These are phyloP conservation scores for Philereme transversata DNA, from an alignment of 2,888 invertebrate species.

Conservation along the genomic window DNA sequence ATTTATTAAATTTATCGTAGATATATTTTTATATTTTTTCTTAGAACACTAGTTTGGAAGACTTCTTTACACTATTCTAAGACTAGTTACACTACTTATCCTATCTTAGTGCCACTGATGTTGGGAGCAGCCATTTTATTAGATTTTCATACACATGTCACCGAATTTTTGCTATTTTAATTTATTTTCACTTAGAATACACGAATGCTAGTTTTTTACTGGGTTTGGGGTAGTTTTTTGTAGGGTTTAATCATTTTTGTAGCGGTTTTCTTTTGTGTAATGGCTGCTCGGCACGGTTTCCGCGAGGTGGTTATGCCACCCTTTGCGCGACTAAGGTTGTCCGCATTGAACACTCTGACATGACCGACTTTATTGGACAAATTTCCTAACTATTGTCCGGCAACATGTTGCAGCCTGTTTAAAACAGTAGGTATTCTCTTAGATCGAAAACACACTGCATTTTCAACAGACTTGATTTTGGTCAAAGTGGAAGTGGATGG, in stretches of 20 bases:
- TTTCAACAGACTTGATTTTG: too few species aligned
- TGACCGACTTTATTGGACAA: not conserved
- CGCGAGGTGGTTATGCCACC: slow-evolving; percentile 47
- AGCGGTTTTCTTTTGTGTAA: slow-evolving; percentile 64
- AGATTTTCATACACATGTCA: slow-evolving; percentile 37
- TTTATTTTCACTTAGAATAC: slow-evolving; percentile 29
- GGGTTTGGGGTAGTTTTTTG: slow-evolving; percentile 29
- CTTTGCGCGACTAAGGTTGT: slow-evolving; percentile 31
- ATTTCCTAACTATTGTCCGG: not conserved
- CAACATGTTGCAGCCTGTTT: not conserved
- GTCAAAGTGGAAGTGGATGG: too few species aligned
- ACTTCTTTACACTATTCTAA: slow-evolving; percentile 73
- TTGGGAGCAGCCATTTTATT: slow-evolving; percentile 63
- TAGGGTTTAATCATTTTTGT: slow-evolving; percentile 47
- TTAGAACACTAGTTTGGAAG: slow-evolving; percentile 67
- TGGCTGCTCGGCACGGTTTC: slow-evolving; percentile 61
- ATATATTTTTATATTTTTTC: slow-evolving; percentile 37
- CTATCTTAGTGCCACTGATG: slow-evolving; percentile 45
- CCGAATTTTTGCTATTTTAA: slow-evolving; percentile 37
- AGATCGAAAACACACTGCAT: too few species aligned
- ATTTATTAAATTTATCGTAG: slow-evolving; percentile 43
- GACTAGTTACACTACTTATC: slow-evolving; percentile 53
- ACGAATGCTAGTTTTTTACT: slow-evolving; percentile 40
- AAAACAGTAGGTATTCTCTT: too few species aligned
- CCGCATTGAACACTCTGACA: not conserved